Evolutionary conservation across 1,140 invertebrate species (phyloP).

Genomic region (Heliothis virescens): DNA sequence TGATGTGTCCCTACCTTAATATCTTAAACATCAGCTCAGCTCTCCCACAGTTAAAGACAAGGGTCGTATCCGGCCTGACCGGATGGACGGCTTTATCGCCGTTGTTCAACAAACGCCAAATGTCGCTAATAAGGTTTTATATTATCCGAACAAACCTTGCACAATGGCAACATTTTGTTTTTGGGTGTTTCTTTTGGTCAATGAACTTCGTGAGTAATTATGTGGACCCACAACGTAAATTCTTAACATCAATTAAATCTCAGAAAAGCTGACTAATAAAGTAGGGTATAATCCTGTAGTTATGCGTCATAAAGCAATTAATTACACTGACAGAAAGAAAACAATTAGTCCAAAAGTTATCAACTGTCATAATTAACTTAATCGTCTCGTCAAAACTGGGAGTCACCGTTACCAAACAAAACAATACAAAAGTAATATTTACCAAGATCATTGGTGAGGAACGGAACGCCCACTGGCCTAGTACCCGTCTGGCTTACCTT

Average conservation of each 20-base stretch:
- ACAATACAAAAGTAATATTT: conserved; percentile 59
- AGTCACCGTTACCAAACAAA: conserved; percentile 53
- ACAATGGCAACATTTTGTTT: background rate
- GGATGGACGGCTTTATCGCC: conserved; percentile 17
- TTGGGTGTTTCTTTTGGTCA: background rate
- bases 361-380: conserved; percentile 14
- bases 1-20: background rate
- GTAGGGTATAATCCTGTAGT: too few species aligned
- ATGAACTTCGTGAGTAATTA: too few species aligned
- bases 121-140: conserved; percentile 28
- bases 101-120: conserved; percentile 24
- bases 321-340: too few species aligned
- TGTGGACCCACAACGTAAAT: too few species aligned
- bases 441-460: conserved; percentile 61
- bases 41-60: conserved; percentile 36
- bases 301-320: too few species aligned
- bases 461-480: conserved; percentile 62
- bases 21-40: background rate
- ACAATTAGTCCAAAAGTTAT: background rate
- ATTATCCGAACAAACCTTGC: background rate
- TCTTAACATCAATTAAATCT: too few species aligned
- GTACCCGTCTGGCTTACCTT: conserved; percentile 63
- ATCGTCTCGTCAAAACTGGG: conserved; percentile 30
- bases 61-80: conserved; percentile 39
- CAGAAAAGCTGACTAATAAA: too few species aligned